Percentiles rank a stretch among this genome's conserved stretches.
Evolutionary conservation across 2,888 invertebrate species (phyloP).

Genomic region (Eristalis pertinax): DNA sequence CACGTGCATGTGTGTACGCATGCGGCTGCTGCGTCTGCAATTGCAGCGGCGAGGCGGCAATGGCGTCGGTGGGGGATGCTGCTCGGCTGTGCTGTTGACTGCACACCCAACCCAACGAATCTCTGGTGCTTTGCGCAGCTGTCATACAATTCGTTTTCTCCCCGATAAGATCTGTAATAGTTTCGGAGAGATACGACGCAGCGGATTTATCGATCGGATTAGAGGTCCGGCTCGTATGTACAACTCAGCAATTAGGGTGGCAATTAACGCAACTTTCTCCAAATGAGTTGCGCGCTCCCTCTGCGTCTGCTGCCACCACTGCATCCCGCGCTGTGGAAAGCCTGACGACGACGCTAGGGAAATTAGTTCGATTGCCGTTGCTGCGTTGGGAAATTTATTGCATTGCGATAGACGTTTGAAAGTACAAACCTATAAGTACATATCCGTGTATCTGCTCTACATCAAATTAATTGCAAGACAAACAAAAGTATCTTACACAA

Average conservation of each 20-base stretch:
- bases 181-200: constrained; percentile 32
- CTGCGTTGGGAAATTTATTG: constrained; percentile 68
- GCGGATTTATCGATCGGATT: constrained; percentile 71
- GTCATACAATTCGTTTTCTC: constrained; percentile 71
- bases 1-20: constrained; percentile 4
- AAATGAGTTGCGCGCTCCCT: constrained; percentile 49
- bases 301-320: neutral
- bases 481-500: neutral
- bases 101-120: constrained; percentile 55
- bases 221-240: constrained; percentile 69
- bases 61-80: constrained; percentile 24
- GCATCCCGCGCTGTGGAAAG: constrained; percentile 36
- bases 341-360: constrained; percentile 42
- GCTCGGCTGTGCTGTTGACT: neutral
- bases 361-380: constrained; percentile 62
- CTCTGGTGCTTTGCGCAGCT: constrained; percentile 57
- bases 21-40: neutral
- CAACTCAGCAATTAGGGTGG: constrained; percentile 72
- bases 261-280: constrained; percentile 73
- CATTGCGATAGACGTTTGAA: constrained; percentile 46
- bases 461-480: constrained; percentile 12
- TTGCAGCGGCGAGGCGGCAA: constrained; percentile 12
- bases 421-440: constrained; percentile 32
- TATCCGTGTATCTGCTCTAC: neutral
- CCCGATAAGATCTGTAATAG: constrained; percentile 70